Evolutionary conservation across 2,888 invertebrate genomes (phyloP), one percentile per base, ranked within the genome.

Genomic region (Selenia dentaria): DNA sequence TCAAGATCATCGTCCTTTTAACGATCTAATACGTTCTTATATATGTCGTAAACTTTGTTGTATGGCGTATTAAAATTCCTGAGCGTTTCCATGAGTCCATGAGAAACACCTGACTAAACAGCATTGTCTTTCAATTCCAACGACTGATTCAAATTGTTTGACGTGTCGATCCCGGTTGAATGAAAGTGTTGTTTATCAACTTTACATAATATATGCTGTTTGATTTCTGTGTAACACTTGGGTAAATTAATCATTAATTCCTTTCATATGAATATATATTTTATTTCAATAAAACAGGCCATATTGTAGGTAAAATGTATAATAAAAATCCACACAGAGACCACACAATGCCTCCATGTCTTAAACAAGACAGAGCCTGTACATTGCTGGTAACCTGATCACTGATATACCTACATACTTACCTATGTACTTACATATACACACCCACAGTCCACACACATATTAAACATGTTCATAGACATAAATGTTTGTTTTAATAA

Each of bases 71-170:
- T 46, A 40, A 51, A 36, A 49, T 52, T 49, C 46, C 40, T 42
- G 27, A 27, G 25, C 6, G 34, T 46, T 51, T 36, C 47, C 39
- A 28, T 43, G 46, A 29, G 42, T 36, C 47, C 39, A 28, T 43
- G 46, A 29, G 42, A 42, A 16, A 38, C 26, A 37, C 57, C 57
- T 61, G 57, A 50, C 12, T 46, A 61, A 61, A 59, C 54, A 59
- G 38, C 39, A 58, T 54, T 58, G 56, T 58, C 48, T 56, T 42
- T 27, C 24, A 14, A 28, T 20, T 20, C 35, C 33, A 41, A 43
- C 43, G 33, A 42, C 29, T 13, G 14, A 8, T 16, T 38, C 27
- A 12, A 20, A 28, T 18, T 16, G 36, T 36, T 36, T 18, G 6
- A 6, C 2, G 16, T 26, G 10, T 28, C 38, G 18, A 28, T 39